Base-by-base conservation (phyloP, 1,140 invertebrate genomes). In the Cecropterus lyciades region DNA sequence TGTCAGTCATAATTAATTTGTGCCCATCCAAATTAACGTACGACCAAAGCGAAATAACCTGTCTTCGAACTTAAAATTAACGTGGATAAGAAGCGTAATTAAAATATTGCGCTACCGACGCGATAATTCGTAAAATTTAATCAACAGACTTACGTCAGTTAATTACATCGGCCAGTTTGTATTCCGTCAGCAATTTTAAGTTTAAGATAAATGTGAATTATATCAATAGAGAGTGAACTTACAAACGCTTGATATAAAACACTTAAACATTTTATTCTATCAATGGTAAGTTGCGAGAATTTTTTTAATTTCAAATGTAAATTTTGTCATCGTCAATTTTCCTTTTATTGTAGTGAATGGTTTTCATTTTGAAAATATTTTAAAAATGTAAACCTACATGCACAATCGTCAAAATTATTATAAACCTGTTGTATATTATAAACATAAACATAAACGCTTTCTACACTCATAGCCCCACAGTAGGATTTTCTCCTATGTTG, bases 81-180 rank as follows among this genome's bases (percentile, higher is more conserved):
- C 1, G 30, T 55, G 14, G 15, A 17, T 55, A 43, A 43, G 40
- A 43, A 43, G 11, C 57, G 15, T 51, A 42, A 51, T 63, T 63
- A 63, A 63, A 63, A 49, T 63, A 63, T 63, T 63, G n/a, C 24
- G 59, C 57, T 49, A 60, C 59, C 33, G 10, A 63, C 17, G 33
- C 59, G 46, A 63, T 42, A 51, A 51, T 51, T 49, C 33, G 59
- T 37, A 14, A 63, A 63, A 51, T 62, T 48, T 62, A 42, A 51
- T 63, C 46, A 63, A 33, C 57, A 5, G 30, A 37, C 30, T 20
- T 40, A 70, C 68, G 62, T 68, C 53, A 57, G 37, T 68, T 67
- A 75, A 72, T 75, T 70, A 75, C 67, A 56, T 66, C 40, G 57
- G 45, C 46, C 48, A 66, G 66, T 55, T 73, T 74, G 65, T 71